Evolutionary conservation across 2,113 vertebrate species (phyloP), one percentile per base, ranked within the genome.

Genomic region (Thinocorus orbignyianus): DNA sequence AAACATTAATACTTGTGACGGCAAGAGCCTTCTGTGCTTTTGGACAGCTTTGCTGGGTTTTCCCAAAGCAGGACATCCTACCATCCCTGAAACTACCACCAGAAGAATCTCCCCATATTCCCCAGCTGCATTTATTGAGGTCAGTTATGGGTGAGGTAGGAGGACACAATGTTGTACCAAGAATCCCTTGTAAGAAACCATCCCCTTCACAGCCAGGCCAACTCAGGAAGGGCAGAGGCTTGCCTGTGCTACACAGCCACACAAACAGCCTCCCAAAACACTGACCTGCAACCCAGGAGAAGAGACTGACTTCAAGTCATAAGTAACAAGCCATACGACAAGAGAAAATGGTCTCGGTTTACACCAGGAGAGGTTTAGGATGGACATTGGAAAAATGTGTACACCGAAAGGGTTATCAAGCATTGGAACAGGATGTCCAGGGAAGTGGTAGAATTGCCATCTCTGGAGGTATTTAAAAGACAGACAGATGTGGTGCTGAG

Each of bases 291-390:
- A 11, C 28, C 23, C 5, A 0, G 37, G 37, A 58, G 24, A 3
- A 25, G 0, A 0, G 0, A 0, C 17, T 5, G 28, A 25, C 33
- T 51, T 44, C 13, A 30, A 39, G 49, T 3, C 10, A 8, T 13
- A 25, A 51, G 49, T 25, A 51, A 51, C 13, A 51, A 51, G 7
- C 49, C 49, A 51, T 14, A 26, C 24, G 24, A 51, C 24, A 26
- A 51, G 24, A 25, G 49, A 24, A 51, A 51, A 26, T 14, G 24
- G 49, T 24, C 25, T 51, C 25, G 8, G 24, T 51, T 51, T 25
- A 51, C 49, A 51, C 25, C 49, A 51, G 49, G 13, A 24, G 13
- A 51, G 49, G 49, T 25, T 51, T 51, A 51, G 13, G 24, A 14
- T 51, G 49, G 25, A 51, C 24, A 51, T 51, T 17, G 46, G 17